Evolutionary conservation across 1,140 invertebrate species (phyloP).

Genomic region (Lethrus apterus): DNA sequence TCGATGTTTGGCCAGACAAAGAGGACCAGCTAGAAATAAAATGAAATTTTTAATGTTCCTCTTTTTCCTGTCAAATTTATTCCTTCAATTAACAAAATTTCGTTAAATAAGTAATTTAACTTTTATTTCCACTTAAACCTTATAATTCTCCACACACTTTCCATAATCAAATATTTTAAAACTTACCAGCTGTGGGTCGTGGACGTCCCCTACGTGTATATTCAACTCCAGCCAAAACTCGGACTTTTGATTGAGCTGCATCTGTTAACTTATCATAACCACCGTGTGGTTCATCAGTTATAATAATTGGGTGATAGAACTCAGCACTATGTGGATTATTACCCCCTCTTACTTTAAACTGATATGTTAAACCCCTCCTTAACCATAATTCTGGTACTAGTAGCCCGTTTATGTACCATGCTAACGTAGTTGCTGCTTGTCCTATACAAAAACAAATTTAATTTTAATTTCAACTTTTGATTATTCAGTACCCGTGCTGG

Average conservation of each 20-base stretch:
- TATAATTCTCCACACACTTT: too few species aligned
- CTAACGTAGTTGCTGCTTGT: slow-evolving; percentile 51
- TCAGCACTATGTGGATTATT: slow-evolving; percentile 84
- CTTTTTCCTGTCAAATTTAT: too few species aligned
- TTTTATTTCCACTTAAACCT: too few species aligned
- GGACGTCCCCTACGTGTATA: slow-evolving; percentile 71
- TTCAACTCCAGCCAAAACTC: slow-evolving; percentile 80
- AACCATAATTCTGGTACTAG: slow-evolving; percentile 82
- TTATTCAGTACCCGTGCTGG: slow-evolving; percentile 53
- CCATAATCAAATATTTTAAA: background rate
- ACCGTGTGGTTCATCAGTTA: slow-evolving; percentile 79
- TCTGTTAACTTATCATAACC: slow-evolving; percentile 70
- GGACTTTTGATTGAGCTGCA: slow-evolving; percentile 60
- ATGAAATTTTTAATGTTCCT: background rate
- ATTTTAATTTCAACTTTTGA: background rate
- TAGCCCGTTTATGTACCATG: slow-evolving; percentile 85
- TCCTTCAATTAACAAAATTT: background rate
- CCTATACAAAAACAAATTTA: slow-evolving; percentile 34
- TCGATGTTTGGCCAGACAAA: slow-evolving; percentile 65
- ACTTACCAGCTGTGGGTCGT: slow-evolving; percentile 61
- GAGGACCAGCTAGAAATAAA: slow-evolving; percentile 55
- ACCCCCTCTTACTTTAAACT: slow-evolving; percentile 74
- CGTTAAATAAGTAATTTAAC: too few species aligned
- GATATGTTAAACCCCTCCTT: slow-evolving; percentile 76
- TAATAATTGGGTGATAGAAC: slow-evolving; percentile 87